Base-by-base conservation (phyloP, 1,140 invertebrate genomes). In the Yoshiicerus persimilis region DNA sequence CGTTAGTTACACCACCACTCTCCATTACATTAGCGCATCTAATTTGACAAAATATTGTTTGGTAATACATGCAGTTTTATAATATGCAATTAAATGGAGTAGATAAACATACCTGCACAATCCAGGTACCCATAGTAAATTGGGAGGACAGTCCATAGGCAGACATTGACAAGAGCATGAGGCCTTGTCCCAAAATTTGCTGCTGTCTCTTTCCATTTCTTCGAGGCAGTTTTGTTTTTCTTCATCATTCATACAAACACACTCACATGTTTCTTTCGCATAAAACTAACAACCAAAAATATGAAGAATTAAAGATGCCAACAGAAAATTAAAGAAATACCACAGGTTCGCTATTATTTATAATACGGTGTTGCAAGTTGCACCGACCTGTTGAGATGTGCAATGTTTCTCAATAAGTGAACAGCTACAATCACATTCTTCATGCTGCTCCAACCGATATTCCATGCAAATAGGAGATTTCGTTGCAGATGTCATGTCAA, bases 351-450 rank as follows among this genome's bases (percentile, higher is more conserved):
- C 56, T 23, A 70, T 4, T 32, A 30, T 32, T 70, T 70, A 1
- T 23, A 30, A 32, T 27, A 6, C 25, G 25, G n/a, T 30, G 6
- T 70, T 27, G 6, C 27, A 20, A 41, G n/a, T n/a, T n/a, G n/a
- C n/a, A n/a, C 80, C 41, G 77, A 88, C 87, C 36, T 88, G 87
- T 16, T 36, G 36, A 36, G 39, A 5, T 0, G 87, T 70, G 13
- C 87, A 88, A 86, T 86, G 87, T 25, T 86, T 25, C n/a, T 16
- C 16, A n/a, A n/a, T 13, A 32, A 88, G 25, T 77, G n/a, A 23
- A 36, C 87, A 88, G n/a, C 39, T 47, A 20, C 87, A 88, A 6
- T 20, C 4, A 38, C 87, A 88, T 62, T 88, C 39, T 10, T 88
- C 87, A 56, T 88, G 87, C n/a, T 86, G 84, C 39, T 47, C 83